Evolutionary conservation across 1,140 invertebrate species (phyloP), one percentile per base, ranked within the genome.

Genomic region (Chymomyza costata): DNA sequence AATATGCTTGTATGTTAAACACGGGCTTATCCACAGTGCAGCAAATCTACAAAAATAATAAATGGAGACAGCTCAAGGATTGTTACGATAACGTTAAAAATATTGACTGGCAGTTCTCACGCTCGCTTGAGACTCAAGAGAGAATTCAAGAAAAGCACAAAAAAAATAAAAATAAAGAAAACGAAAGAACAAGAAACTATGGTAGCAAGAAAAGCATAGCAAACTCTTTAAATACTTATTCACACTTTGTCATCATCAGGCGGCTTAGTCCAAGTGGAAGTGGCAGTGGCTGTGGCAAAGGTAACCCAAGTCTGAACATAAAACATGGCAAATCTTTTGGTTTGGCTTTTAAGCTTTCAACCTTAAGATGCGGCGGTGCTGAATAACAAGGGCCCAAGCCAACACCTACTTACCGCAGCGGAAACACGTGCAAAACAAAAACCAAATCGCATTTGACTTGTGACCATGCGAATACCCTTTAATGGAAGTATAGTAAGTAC

Each of bases 71-170:
- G 63, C 55, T 80, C 73, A 78, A 78, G 73, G 67, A 78, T 80
- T 71, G 63, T 65, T 65, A 61, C 52, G 71, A 78, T 78, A 76
- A 71, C 62, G 73, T 67, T 51, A 61, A 73, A 80, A 67, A 80
- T 73, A 78, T 80, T 78, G 67, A 78, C 73, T 78, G 73, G 80
- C 73, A 73, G 59, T 78, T 80, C 73, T 80, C 73, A 78, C 73
- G 73, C 55, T 78, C 52, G 40, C 13, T 43, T 30, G 32, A 41
- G 30, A 7, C 10, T 16, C 10, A 5, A 5, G 30, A 52, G 19
- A 40, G 56, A 31, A 30, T 15, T 19, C 21, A 32, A 47, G 25
- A 32, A 25, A 3, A 25, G 21, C 21, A n/a, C 19, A 37, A 41
- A 14, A 30, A 30, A 30, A 32, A 8, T 14, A 25, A 30, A n/a